Base-by-base conservation (phyloP, 2,113 vertebrate species). In the Maccullochella peelii region DNA sequence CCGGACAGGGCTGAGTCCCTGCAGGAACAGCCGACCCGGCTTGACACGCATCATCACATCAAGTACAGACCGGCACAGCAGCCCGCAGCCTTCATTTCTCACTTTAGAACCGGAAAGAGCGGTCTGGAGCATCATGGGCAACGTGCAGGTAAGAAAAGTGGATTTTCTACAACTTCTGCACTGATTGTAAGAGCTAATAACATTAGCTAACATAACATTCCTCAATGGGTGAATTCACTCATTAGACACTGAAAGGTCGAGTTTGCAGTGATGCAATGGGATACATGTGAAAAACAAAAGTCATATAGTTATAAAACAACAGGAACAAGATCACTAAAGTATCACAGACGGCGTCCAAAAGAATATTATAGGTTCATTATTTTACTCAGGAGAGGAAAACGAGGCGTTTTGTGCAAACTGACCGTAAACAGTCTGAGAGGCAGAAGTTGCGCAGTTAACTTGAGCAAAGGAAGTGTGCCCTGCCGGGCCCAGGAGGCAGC, bases 121-220 rank as follows among this genome's bases (percentile, higher is more conserved):
- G 0, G 1, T 0, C 52, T 27, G 23, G 8, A 58, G 20, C 9
- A 88, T 76, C 76, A 96, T 96, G 95, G 95, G 95, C 40, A 96
- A 96, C 94, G 92, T 94, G 0, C 95, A 95, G 91, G 95, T 96
- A 85, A 89, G 93, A 77, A n/a, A 42, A 47, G 38, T 14, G 21
- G 33, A 0, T 49, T 55, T 69, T n/a, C 11, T 50, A 25, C 14
- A 71, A 75, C 62, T 49, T 78, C 0, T 65, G n/a, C 5, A 1
- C 20, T 23, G 12, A 61, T 33, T 33, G 33, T 33, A 33, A 2
- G 33, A 33, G 33, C 33, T 33, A 66, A 16, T 11, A 27, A 6
- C 18, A 50, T 6, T 0, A 30, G 9, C n/a, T 71, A n/a, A n/a
- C n/a, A n/a, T n/a, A n/a, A n/a, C n/a, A 25, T 40, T 3, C 10